A percentile compares a stretch with the other conserved stretches of the same genome.
phyloP scores from a whole-genome alignment of 2,797 vertebrate species.

The Australoheros facetus region DNA sequence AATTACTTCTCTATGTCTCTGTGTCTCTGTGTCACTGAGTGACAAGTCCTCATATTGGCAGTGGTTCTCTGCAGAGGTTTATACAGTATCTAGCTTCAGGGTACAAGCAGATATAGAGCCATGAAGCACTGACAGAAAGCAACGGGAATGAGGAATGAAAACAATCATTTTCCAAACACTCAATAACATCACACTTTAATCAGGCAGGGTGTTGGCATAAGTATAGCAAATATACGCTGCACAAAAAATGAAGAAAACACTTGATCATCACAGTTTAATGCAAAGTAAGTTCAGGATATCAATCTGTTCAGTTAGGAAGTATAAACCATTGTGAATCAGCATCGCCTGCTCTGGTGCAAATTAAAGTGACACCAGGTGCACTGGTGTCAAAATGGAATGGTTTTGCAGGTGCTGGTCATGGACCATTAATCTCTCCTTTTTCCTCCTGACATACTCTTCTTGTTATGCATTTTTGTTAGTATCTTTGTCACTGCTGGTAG shows the following conservation, averaged over 20 bases:
- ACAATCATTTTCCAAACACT: slow-evolving; percentile 16
- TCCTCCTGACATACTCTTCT: neutral
- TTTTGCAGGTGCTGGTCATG: neutral
- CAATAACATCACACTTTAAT: neutral
- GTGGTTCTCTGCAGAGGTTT: slow-evolving; percentile 31
- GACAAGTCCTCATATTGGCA: slow-evolving; percentile 20
- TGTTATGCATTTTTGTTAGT: neutral
- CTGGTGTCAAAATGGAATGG: no score
- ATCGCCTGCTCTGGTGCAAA: neutral
- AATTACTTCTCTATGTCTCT: slow-evolving; percentile 23
- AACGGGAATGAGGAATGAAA: slow-evolving; percentile 23
- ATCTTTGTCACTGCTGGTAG: neutral
- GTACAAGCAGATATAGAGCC: neutral
- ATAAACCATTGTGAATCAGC: neutral
- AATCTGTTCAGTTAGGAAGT: neutral
- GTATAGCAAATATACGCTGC: neutral
- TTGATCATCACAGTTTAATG: neutral
- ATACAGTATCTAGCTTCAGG: slow-evolving; percentile 4
- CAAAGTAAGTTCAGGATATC: neutral
- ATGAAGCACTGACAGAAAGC: slow-evolving; percentile 14
- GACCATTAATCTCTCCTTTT: neutral
- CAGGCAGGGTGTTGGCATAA: neutral
- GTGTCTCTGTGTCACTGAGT: slow-evolving; percentile 8
- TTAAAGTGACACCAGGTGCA: no score
- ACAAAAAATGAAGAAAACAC: neutral